Percentiles rank a stretch among this genome's conserved stretches.
Evolutionary conservation across 2,888 invertebrate species (phyloP).

Genomic region (Argyra leucocephala): DNA sequence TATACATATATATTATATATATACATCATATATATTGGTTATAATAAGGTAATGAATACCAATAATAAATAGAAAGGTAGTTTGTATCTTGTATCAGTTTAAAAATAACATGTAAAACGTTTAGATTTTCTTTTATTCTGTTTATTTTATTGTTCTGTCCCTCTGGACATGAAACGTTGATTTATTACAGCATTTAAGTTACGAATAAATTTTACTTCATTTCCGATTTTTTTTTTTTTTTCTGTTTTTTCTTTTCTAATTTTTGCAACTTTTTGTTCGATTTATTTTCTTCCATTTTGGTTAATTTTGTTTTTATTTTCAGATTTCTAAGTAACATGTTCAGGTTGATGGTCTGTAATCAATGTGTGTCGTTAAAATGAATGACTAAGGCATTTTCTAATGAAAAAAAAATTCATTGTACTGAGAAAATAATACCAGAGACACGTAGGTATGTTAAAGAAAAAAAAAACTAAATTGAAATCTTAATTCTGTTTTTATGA

Average conservation of each 20-base stretch:
- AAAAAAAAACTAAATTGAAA: too few species aligned
- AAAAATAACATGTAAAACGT: neutral
- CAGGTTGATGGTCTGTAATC: neutral
- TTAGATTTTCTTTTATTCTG: neutral
- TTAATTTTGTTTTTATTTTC: neutral
- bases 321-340: neutral
- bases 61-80: neutral
- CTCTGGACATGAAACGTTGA: neutral
- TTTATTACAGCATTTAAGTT: conserved; percentile 1
- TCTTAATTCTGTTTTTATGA: too few species aligned
- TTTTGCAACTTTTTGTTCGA: neutral
- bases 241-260: neutral
- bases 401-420: too few species aligned
- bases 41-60: neutral
- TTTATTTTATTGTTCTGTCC: neutral
- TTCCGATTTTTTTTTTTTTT: neutral
- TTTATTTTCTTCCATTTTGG: neutral
- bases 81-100: neutral
- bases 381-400: conserved; percentile 7
- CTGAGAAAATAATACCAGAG: too few species aligned
- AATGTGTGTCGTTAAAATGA: conserved; percentile 6
- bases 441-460: too few species aligned
- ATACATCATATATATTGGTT: neutral
- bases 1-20: too few species aligned
- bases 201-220: conserved; percentile 6